These are phyloP conservation scores for Fopius arisanus DNA, from an alignment of 1,140 invertebrate genomes.

Conservation along the genomic window DNA sequence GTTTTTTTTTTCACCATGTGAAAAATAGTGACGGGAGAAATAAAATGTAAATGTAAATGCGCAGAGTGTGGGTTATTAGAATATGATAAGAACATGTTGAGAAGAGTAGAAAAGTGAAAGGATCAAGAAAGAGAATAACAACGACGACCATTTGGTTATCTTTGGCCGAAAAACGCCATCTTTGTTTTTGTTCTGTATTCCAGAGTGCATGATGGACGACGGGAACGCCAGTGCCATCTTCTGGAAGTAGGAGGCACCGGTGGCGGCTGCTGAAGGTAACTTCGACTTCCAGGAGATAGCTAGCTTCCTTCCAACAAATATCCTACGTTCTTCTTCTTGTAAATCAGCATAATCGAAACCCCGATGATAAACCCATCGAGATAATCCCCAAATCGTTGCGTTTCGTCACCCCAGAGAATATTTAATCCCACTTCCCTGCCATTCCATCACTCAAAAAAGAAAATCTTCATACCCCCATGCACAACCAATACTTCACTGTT, in stretches of 20 bases:
- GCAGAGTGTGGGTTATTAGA: not conserved
- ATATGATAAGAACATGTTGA: not conserved
- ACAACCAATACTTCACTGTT: no score
- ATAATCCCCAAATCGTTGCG: not conserved
- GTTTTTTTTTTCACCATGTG: not conserved
- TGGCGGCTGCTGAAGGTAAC: slow-evolving; percentile 68
- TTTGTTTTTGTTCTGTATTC: slow-evolving; percentile 70
- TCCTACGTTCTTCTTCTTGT: slow-evolving; percentile 47
- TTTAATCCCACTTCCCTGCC: no score
- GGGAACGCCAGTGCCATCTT: slow-evolving; percentile 68
- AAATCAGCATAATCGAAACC: slow-evolving; percentile 9
- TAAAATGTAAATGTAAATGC: not conserved
- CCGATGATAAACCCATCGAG: slow-evolving; percentile 2
- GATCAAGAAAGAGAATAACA: not conserved
- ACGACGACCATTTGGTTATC: not conserved
- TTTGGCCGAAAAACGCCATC: slow-evolving; percentile 56
- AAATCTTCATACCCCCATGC: no score
- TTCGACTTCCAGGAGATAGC: slow-evolving; percentile 70
- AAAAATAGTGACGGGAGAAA: not conserved
- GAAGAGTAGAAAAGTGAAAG: not conserved
- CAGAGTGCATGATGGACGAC: slow-evolving; percentile 71
- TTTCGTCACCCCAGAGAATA: no score
- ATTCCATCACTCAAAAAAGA: no score
- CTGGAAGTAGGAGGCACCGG: slow-evolving; percentile 71
- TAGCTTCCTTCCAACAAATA: slow-evolving; percentile 60